A percentile compares a stretch with the other conserved stretches of the same genome.
These are phyloP conservation scores for Plutomurus gul DNA, from an alignment of 1,140 invertebrate species.

Conservation along the genomic window DNA sequence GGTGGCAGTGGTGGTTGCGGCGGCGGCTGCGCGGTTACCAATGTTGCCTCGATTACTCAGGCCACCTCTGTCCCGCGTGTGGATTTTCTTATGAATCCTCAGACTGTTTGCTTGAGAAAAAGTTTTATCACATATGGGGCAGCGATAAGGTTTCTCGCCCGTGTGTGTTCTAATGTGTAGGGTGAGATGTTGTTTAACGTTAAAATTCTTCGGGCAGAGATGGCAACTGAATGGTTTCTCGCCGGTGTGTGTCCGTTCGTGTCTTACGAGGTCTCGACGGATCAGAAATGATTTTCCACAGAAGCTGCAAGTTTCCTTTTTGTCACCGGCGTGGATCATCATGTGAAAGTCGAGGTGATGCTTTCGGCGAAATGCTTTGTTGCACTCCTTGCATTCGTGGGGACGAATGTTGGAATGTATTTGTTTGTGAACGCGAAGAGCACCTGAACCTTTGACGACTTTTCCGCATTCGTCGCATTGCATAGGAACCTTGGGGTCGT, in stretches of 20 bases:
- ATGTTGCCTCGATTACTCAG: background rate
- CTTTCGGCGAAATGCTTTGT: background rate
- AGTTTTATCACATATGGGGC: slow-evolving; percentile 28
- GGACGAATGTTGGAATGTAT: background rate
- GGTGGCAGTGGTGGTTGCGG: background rate
- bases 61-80: background rate
- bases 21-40: background rate
- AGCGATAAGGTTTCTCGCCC: slow-evolving; percentile 39
- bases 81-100: slow-evolving; percentile 36
- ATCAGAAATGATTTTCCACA: slow-evolving; percentile 73
- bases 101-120: slow-evolving; percentile 39
- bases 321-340: slow-evolving; percentile 17
- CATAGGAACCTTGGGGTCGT: background rate
- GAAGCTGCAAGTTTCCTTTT: slow-evolving; percentile 54
- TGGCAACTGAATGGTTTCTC: slow-evolving; percentile 61
- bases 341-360: slow-evolving; percentile 8
- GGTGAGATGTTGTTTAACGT: slow-evolving; percentile 55
- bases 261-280: slow-evolving; percentile 62
- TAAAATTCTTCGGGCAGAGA: slow-evolving; percentile 57
- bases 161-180: slow-evolving; percentile 55
- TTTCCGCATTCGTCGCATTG: slow-evolving; percentile 33
- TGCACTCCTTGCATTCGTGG: slow-evolving; percentile 9
- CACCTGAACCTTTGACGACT: slow-evolving; percentile 3
- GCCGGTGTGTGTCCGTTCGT: slow-evolving; percentile 62
- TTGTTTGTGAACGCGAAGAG: slow-evolving; percentile 21